A percentile compares a stretch with the other conserved stretches of the same genome.
Evolutionary conservation across 53 echinoderm and acorn worm species (phyloP).

Genomic region (Echinarachnius parma): DNA sequence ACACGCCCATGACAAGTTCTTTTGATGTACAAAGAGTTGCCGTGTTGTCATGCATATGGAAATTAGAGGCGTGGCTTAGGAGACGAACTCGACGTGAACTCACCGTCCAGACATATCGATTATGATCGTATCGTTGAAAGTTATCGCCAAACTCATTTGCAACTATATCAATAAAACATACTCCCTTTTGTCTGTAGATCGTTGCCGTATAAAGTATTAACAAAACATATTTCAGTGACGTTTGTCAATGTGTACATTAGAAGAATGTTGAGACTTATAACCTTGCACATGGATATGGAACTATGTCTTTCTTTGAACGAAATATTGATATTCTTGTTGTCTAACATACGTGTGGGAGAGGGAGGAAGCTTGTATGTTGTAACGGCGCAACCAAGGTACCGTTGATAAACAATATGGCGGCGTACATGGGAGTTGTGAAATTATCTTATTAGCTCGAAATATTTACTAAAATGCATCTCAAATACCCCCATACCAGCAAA

Average conservation of each 20-base stretch:
- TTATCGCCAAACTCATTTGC: too few relatives aligned
- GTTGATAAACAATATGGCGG: constrained; percentile 37
- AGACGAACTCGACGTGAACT: not conserved
- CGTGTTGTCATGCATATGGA: constrained; percentile 34
- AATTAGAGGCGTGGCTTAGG: constrained; percentile 10
- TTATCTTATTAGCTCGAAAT: not conserved
- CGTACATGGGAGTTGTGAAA: not conserved
- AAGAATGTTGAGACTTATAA: too few relatives aligned
- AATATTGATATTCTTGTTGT: too few relatives aligned
- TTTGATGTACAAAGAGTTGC: not conserved
- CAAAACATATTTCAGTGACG: too few relatives aligned
- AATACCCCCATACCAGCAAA: constrained; percentile 69
- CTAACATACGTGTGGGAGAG: too few relatives aligned
- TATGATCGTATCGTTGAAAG: too few relatives aligned
- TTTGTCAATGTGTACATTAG: too few relatives aligned
- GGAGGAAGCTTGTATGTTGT: not conserved
- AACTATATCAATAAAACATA: too few relatives aligned
- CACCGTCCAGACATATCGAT: constrained; percentile 23
- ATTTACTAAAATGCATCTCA: constrained; percentile 68
- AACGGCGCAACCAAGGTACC: constrained; percentile 47
- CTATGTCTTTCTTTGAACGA: too few relatives aligned
- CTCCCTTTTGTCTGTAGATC: too few relatives aligned
- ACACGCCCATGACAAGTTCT: constrained; percentile 39
- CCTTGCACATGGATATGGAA: too few relatives aligned
- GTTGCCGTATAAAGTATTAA: too few relatives aligned